Evolutionary conservation across 1,140 invertebrate species (phyloP).

Genomic region (Plectrocnemia conspersa): DNA sequence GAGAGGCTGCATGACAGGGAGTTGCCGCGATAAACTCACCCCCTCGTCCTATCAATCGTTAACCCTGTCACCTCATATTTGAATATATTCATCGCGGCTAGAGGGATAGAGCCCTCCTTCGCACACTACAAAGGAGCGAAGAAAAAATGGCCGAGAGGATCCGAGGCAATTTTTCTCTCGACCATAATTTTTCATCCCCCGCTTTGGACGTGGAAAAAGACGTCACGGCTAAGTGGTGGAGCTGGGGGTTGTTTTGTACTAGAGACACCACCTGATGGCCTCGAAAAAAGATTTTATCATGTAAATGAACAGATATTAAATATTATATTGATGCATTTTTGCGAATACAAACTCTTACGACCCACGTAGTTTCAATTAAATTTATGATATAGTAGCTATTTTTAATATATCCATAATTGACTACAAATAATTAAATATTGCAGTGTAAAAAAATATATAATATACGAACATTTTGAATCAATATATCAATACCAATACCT

Average conservation of each 20-base stretch:
- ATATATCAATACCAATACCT: no score
- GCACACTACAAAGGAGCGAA: constrained; percentile 21
- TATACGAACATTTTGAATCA: no score
- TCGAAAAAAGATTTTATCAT: constrained; percentile 11
- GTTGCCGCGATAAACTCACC: background rate
- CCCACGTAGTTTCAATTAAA: no score
- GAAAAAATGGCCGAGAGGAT: constrained; percentile 22
- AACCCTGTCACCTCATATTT: constrained; percentile 35
- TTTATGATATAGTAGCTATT: no score
- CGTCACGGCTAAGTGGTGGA: constrained; percentile 32
- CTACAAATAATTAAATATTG: no score
- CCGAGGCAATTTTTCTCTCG: constrained; percentile 29
- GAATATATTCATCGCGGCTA: constrained; percentile 33
- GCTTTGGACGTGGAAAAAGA: constrained; percentile 32
- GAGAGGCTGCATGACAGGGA: constrained; percentile 9
- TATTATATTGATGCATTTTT: no score
- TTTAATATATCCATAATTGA: no score
- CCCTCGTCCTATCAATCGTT: constrained; percentile 31
- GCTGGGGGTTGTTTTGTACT: constrained; percentile 18
- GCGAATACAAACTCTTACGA: no score
- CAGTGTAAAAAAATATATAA: no score
- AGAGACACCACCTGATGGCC: constrained; percentile 22
- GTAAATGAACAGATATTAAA: constrained; percentile 6
- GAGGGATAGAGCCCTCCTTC: constrained; percentile 10
- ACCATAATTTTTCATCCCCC: constrained; percentile 31